Percentiles rank a stretch among this genome's conserved stretches.
These are phyloP conservation scores for Metridium senile DNA, from an alignment of 92 coral and sea anemone species.

Conservation along the genomic window DNA sequence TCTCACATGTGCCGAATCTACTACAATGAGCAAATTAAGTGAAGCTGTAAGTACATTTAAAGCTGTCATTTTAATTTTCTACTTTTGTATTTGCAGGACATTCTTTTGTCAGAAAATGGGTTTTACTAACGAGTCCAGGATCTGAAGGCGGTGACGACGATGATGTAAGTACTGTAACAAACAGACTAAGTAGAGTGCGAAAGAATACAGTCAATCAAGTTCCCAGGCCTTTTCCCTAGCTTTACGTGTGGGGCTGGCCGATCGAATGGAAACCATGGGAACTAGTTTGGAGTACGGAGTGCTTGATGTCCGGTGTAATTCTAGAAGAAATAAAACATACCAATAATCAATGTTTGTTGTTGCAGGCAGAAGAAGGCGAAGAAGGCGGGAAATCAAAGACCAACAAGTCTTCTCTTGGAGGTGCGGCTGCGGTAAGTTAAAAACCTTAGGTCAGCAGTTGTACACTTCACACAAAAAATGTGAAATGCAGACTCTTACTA, in stretches of 20 bases:
- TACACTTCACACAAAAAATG: neutral
- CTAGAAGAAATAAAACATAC: neutral
- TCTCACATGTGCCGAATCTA: no score
- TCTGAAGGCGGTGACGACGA: slow-evolving; percentile 50
- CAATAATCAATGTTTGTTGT: neutral
- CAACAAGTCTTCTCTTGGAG: slow-evolving; percentile 49
- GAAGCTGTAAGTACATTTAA: no score
- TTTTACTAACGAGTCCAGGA: slow-evolving; percentile 69
- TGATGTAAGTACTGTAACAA: slow-evolving; percentile 43
- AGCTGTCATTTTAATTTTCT: no score
- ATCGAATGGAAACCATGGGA: no score
- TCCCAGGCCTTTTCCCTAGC: no score
- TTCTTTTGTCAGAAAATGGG: slow-evolving; percentile 87
- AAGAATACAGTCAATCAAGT: no score
- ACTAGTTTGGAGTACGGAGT: no score
- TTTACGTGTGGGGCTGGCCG: no score
- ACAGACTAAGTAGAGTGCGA: no score
- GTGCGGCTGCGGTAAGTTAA: slow-evolving; percentile 58
- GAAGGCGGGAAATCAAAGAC: slow-evolving; percentile 35
- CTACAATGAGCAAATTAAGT: no score
- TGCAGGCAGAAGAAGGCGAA: slow-evolving; percentile 25
- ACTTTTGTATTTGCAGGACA: slow-evolving; percentile 56
- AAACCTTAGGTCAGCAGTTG: neutral
- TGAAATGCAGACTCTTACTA: neutral
- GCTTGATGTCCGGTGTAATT: no score